Evolutionary conservation across 2,113 vertebrate species (phyloP).

Genomic region (Hypanus sabinus): DNA sequence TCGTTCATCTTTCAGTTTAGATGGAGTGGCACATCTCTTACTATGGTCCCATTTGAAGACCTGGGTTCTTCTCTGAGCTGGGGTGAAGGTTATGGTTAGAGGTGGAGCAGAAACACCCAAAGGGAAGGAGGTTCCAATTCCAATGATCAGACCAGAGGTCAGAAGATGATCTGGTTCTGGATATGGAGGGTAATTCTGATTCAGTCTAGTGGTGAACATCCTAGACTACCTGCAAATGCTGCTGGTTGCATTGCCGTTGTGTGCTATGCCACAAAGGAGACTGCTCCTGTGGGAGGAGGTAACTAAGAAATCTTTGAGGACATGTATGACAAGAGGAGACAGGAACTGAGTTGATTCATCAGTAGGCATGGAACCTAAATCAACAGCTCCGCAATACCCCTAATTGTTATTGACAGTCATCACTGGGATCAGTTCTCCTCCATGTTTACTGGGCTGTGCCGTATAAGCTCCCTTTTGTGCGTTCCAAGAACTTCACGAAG

Average conservation of each 20-base stretch:
- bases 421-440: background rate
- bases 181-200: background rate
- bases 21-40: background rate
- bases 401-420: background rate
- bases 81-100: background rate
- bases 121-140: background rate
- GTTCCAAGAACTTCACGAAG: background rate
- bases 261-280: background rate
- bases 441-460: background rate
- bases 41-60: background rate
- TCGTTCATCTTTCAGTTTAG: background rate
- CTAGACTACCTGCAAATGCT: background rate
- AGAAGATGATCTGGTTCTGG: background rate
- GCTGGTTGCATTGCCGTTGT: background rate
- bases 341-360: background rate
- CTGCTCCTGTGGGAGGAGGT: background rate
- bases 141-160: background rate
- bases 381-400: background rate
- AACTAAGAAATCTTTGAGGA: background rate
- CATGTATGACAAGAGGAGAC: background rate
- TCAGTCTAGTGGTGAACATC: background rate
- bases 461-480: background rate
- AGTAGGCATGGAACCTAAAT: background rate
- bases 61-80: background rate
- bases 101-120: background rate